A percentile compares a stretch with the other conserved stretches of the same genome.
phyloP scores from a whole-genome alignment of 2,797 vertebrate species.

The Chiroxiphia lanceolata region DNA sequence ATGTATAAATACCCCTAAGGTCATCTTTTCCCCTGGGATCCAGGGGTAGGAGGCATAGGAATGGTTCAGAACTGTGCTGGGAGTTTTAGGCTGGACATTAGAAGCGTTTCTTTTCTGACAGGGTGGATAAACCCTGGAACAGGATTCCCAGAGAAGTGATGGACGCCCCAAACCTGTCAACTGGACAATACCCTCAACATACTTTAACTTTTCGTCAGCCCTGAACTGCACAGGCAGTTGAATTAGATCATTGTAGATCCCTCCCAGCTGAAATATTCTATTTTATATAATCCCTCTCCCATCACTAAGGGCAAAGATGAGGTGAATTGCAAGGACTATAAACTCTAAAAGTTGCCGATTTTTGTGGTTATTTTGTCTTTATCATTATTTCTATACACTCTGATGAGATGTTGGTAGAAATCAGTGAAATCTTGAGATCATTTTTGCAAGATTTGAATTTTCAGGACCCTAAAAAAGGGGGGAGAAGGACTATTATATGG shows the following conservation, averaged over 20 bases:
- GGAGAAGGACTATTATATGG: neutral
- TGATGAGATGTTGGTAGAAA: neutral
- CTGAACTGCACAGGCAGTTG: neutral
- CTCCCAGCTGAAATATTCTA: neutral
- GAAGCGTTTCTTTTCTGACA: rapidly evolving
- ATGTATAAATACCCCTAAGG: rapidly evolving
- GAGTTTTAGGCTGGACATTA: neutral
- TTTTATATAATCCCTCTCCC: neutral
- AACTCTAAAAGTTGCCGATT: neutral
- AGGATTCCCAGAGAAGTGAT: neutral
- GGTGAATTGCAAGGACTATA: neutral
- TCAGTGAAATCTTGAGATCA: neutral
- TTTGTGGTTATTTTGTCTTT: neutral
- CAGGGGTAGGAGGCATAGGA: rapidly evolving
- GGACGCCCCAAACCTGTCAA: rapidly evolving
- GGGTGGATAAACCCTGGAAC: neutral
- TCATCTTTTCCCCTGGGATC: neutral
- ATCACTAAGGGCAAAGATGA: neutral
- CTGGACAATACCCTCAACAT: neutral
- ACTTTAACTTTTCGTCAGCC: neutral
- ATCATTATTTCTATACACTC: rapidly evolving
- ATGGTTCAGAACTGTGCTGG: neutral
- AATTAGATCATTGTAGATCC: neutral
- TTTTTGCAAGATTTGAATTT: neutral
- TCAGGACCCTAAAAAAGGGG: neutral